Base-by-base conservation (phyloP, 2,113 vertebrate genomes). In the Archocentrus centrarchus region DNA sequence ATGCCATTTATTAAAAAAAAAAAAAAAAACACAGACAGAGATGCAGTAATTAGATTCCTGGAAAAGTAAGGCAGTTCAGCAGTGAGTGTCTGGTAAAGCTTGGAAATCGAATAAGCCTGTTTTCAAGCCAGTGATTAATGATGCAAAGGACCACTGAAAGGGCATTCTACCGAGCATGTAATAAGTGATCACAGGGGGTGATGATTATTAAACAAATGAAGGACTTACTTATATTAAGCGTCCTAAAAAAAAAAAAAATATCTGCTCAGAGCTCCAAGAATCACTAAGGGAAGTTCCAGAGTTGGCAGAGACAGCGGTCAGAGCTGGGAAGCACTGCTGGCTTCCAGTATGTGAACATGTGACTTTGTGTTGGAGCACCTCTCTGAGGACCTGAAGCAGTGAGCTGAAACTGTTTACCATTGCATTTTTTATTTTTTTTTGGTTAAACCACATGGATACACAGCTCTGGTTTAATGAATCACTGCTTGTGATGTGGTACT, bases 301-400 rank as follows among this genome's bases (percentile, higher is more conserved):
- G 77, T 80, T 94, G 90, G 91, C 92, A 80, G 61, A 3, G 32
- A n/a, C 8, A 35, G 20, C 0, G 1, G 20, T 2, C 63, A 1
- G 3, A 70, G 63, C 75, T 91, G 90, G 90, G 88, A 93, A 92
- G 79, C 3, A 64, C 13, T 82, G n/a, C 55, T 75, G 53, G 80
- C 81, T 92, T 91, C 88, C 91, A 90, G 92, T 89, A 79, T 9
- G 55, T 58, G 59, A 53, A 66, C 88, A 90, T 2, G 35, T 87
- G 88, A 92, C 53, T 86, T 88, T 90, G 77, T 77, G 59, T 76
- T 32, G 59, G 39, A 84, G 37, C 20, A 15, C 44, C 59, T 83
- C 83, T 68, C 75, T 80, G 27, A 58, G 58, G 75, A 90, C 77
- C 64, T 37, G 32, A 75, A 62, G 64, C 6, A 15, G 9, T 60